Evolutionary conservation across 2,888 invertebrate genomes (phyloP).

Genomic region (Ecliptopera silaceata): DNA sequence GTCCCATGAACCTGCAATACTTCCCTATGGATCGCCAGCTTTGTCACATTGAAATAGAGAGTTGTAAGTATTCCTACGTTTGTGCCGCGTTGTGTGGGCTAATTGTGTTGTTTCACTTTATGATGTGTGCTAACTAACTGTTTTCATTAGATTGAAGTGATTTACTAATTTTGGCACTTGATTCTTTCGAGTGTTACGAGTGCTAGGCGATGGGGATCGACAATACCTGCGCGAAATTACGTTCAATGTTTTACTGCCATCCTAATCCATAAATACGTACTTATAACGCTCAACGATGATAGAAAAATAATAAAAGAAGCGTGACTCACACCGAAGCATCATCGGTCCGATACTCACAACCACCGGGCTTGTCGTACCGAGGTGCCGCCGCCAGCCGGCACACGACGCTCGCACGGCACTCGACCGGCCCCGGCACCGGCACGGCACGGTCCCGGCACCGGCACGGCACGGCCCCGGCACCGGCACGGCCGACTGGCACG

Average conservation of each 20-base stretch:
- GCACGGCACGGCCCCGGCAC: constrained; percentile 14
- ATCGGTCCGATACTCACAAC: constrained; percentile 47
- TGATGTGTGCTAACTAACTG: constrained; percentile 22
- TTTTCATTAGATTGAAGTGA: constrained; percentile 14
- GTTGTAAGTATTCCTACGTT: constrained; percentile 90
- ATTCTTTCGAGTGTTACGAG: constrained; percentile 6
- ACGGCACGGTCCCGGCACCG: constrained; percentile 28
- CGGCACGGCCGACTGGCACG: constrained; percentile 28
- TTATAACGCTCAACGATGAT: constrained; percentile 45
- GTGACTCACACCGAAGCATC: constrained; percentile 55
- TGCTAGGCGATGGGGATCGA: constrained; percentile 30
- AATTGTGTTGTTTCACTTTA: constrained; percentile 20
- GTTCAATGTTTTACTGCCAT: not conserved
- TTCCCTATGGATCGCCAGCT: constrained; percentile 97
- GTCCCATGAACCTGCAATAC: constrained; percentile 96
- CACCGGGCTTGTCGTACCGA: constrained; percentile 49
- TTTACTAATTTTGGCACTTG: not conserved
- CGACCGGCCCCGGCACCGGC: constrained; percentile 27
- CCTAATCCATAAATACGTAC: not conserved
- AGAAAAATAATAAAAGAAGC: constrained; percentile 55
- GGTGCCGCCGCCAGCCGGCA: constrained; percentile 14
- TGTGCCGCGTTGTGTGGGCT: constrained; percentile 13
- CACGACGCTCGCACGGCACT: constrained; percentile 23
- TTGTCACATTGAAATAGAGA: constrained; percentile 96
- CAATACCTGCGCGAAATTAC: constrained; percentile 7